Base-by-base conservation (phyloP, 2,113 vertebrate genomes). In the Amphiprion percula region DNA sequence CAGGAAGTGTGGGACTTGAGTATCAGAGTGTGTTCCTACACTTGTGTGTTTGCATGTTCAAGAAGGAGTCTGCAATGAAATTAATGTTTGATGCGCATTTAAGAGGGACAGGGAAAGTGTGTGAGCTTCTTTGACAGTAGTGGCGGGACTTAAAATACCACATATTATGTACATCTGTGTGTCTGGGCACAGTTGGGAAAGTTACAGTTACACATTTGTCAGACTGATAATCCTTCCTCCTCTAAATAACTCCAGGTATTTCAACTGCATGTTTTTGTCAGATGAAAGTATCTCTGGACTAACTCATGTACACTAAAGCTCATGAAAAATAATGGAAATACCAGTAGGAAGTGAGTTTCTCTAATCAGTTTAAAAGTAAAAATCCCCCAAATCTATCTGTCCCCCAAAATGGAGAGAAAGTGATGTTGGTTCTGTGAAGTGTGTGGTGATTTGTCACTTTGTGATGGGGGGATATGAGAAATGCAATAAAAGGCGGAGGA, bases 401-500 rank as follows among this genome's bases (percentile, higher is more conserved):
- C 88, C 89, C 82, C 85, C 76, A 91, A 92, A 94, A 86, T 74
- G 79, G 80, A 77, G 74, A 83, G 84, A 88, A 89, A 89, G 88
- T 78, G 90, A 82, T 91, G 88, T 88, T 87, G 87, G 88, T 93
- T 92, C 88, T 89, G 82, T 80, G 88, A 80, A 93, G 90, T 92
- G 91, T 90, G 92, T 87, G 93, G 93, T 94, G 93, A 94, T 94
- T 94, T 95, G 94, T 95, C 94, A 94, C 94, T 92, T 93, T 93
- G 93, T 93, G 94, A 94, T 88, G 85, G 89, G 90, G 91, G 87
- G 89, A 91, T 94, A 93, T 91, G 94, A 91, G 94, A 92, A 94
- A 94, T 94, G 94, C 93, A 94, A 94, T 95, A 94, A 94, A 94
- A 94, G 92, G 92, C 84, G 74, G 91, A 91, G 91, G 91, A 91